Evolutionary conservation across 2,113 vertebrate species (phyloP), one percentile per base, ranked within the genome.

Genomic region (Hucho hucho): DNA sequence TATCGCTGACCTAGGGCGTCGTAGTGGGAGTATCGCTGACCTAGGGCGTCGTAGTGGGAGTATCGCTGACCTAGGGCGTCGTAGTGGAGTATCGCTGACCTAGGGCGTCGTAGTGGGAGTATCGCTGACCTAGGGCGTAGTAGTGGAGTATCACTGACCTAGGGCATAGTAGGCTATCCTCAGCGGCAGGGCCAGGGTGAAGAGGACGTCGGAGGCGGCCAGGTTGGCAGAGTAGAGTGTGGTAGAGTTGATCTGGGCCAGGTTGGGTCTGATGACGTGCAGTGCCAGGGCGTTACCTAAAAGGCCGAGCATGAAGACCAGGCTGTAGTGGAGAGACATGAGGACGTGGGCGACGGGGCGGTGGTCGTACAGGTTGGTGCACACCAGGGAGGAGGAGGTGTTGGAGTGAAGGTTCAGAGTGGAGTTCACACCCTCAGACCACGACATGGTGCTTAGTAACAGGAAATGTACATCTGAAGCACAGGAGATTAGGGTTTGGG

Each of bases 231-330:
- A 81, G 84, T 95, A 95, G 74, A 96, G 78, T 0, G 90, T 82
- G 0, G 94, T 95, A 56, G 94, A 95, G 87, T 95, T 97, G 81
- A 93, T 96, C 82, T 91, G 88, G 74, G 49, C 49, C 49, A 91
- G 93, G 74, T 86, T 92, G 79, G 92, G 93, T 78, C 88, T 92
- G 64, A 91, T 92, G 32, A 96, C 91, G 72, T 78, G 89, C 69
- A 96, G 93, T 12, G 95, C 93, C 70, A 96, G 81, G 74, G 89
- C 74, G 81, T 96, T 96, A 70, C 95, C 94, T 0, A 87, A 93
- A 29, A 89, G 74, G 0, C 95, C 93, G 0, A 95, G 86, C 29
- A 94, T 47, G 75, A 95, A 89, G 67, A 97, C 82, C 46, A 80
- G 26, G 0, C 73, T 84, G 84, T 94, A 95, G 88, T 96, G 95